phyloP scores from a whole-genome alignment of 2,888 invertebrate genomes.

The Drosophila mercatorum region DNA sequence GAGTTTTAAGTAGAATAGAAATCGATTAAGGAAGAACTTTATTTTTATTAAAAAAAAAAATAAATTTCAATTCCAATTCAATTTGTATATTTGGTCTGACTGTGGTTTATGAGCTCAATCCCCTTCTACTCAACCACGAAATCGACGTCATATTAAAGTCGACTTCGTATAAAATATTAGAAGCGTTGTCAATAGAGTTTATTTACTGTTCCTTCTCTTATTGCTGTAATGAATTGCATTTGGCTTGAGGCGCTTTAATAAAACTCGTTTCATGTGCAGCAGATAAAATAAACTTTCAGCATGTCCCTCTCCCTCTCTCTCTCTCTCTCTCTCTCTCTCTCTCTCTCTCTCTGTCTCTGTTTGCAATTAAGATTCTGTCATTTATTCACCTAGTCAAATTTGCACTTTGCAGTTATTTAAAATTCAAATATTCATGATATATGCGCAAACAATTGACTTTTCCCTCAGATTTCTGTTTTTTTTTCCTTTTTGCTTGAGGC shows the following conservation, averaged over 20 bases:
- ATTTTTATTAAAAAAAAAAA: too few species aligned
- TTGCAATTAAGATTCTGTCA: constrained; percentile 26
- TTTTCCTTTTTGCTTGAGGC: background rate
- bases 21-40: too few species aligned
- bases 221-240: background rate
- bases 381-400: constrained; percentile 33
- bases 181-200: background rate
- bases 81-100: too few species aligned
- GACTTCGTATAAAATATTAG: background rate
- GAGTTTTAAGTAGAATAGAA: too few species aligned
- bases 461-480: too few species aligned
- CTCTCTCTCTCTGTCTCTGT: background rate
- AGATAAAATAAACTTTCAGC: background rate
- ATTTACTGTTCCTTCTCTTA: background rate
- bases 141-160: too few species aligned
- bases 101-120: too few species aligned
- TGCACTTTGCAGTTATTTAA: constrained; percentile 28
- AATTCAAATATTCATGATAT: constrained; percentile 23
- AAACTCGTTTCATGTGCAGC: background rate
- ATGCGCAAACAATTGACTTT: constrained; percentile 15
- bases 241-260: background rate
- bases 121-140: too few species aligned
- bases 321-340: background rate
- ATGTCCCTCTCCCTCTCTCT: background rate
- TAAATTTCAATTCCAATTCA: too few species aligned